Conservation (phyloP, 2,113 vertebrate species). For the Pelodiscus sinensis region DNA sequence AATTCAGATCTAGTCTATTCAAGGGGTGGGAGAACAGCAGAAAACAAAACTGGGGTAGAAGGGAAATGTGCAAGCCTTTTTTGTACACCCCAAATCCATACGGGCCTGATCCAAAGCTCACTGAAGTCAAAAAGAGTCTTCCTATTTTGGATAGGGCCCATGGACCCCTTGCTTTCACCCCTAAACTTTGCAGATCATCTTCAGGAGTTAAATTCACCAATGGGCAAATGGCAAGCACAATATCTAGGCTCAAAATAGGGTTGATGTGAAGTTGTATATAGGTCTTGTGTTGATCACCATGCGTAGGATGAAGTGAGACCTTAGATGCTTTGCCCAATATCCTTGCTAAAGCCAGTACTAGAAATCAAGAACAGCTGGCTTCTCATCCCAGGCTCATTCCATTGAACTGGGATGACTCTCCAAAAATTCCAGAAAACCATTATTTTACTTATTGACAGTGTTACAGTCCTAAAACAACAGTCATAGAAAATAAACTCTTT, state of each 20-base stretch:
- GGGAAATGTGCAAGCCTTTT: neutral
- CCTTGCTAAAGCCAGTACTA: neutral
- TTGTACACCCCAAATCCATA: neutral
- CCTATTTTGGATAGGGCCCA: neutral
- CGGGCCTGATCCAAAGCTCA: neutral
- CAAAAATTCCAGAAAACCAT: neutral
- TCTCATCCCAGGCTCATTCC: neutral
- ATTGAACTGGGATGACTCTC: neutral
- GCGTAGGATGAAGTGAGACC: accelerated
- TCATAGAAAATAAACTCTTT: neutral
- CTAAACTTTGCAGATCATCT: neutral
- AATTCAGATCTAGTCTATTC: neutral
- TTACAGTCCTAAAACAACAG: neutral
- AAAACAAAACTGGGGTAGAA: accelerated
- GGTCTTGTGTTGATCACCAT: accelerated
- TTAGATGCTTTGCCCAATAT: accelerated
- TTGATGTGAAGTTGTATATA: neutral
- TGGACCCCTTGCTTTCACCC: neutral
- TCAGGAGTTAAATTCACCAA: neutral
- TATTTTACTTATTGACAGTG: neutral
- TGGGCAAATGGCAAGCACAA: neutral
- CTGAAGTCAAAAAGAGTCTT: neutral
- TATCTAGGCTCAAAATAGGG: neutral
- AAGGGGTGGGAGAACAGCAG: neutral
- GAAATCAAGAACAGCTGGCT: accelerated